Conservation (phyloP, 2,797 vertebrate species). For the Phoxinus dragarum region DNA sequence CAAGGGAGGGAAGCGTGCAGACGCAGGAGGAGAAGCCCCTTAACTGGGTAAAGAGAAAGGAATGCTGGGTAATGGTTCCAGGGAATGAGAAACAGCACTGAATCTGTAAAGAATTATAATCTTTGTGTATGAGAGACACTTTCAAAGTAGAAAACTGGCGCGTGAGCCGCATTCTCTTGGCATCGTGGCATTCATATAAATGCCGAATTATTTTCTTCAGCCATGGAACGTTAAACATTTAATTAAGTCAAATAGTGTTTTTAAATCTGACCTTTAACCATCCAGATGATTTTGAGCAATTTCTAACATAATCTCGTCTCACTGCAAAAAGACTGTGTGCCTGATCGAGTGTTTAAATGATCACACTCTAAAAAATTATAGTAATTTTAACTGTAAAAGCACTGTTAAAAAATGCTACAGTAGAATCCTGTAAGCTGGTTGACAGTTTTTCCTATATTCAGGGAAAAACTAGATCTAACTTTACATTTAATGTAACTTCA, state of each 20-base stretch:
- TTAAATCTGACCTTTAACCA: background rate
- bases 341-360: background rate
- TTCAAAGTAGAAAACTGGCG: conserved; percentile 49
- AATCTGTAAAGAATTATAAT: conserved; percentile 54
- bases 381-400: background rate
- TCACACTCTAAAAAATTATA: background rate
- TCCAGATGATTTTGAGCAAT: background rate
- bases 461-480: background rate
- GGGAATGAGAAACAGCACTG: conserved; percentile 56
- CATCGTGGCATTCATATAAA: conserved; percentile 12
- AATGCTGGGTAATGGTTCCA: conserved; percentile 48
- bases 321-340: background rate
- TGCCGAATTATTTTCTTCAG: background rate
- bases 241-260: background rate
- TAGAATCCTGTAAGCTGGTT: background rate
- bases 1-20: conserved; percentile 43
- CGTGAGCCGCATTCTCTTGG: conserved; percentile 9
- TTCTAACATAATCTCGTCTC: background rate
- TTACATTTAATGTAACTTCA: too few relatives aligned
- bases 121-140: conserved; percentile 48
- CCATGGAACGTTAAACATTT: background rate
- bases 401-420: background rate
- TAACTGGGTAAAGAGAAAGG: conserved; percentile 41
- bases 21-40: conserved; percentile 34
- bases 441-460: background rate